phyloP scores from a whole-genome alignment of 2,797 vertebrate species.

The Chelon auratus region DNA sequence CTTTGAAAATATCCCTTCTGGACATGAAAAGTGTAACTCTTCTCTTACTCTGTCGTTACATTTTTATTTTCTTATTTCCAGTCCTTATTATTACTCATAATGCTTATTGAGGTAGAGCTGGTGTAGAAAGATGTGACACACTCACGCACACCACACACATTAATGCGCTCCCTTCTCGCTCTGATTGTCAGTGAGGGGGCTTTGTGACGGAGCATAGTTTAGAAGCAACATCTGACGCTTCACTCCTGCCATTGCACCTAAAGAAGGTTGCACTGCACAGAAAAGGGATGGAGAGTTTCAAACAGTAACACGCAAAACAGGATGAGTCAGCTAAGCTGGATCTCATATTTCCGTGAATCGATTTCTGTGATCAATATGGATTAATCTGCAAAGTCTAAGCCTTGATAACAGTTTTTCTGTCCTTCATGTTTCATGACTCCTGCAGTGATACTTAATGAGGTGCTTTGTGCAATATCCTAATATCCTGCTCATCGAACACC shows the following conservation, averaged over 20 bases:
- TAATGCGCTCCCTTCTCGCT: conserved; percentile 22
- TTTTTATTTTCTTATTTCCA: conserved; percentile 16
- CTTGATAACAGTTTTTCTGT: conserved; percentile 23
- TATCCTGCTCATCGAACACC: too few relatives aligned
- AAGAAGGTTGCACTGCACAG: neutral
- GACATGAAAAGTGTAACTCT: too few relatives aligned
- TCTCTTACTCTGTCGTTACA: neutral
- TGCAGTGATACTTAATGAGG: neutral
- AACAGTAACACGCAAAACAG: conserved; percentile 16
- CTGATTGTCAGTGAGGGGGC: conserved; percentile 51
- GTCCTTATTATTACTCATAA: conserved; percentile 20
- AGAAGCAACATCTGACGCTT: conserved; percentile 26
- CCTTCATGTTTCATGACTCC: conserved; percentile 22
- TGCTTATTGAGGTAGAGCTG: neutral
- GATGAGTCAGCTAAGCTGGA: conserved; percentile 23
- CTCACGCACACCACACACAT: neutral
- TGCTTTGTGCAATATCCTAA: too few relatives aligned
- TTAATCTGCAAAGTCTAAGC: conserved; percentile 27
- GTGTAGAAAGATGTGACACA: neutral
- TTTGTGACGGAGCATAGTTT: conserved; percentile 47
- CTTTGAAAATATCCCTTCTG: too few relatives aligned
- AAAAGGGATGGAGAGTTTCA: conserved; percentile 17
- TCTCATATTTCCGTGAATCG: conserved; percentile 8
- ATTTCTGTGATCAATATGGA: conserved; percentile 8
- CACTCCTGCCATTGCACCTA: neutral